Evolutionary conservation across 2,888 invertebrate species (phyloP).

Genomic region (Zaprionus bogoriensis): DNA sequence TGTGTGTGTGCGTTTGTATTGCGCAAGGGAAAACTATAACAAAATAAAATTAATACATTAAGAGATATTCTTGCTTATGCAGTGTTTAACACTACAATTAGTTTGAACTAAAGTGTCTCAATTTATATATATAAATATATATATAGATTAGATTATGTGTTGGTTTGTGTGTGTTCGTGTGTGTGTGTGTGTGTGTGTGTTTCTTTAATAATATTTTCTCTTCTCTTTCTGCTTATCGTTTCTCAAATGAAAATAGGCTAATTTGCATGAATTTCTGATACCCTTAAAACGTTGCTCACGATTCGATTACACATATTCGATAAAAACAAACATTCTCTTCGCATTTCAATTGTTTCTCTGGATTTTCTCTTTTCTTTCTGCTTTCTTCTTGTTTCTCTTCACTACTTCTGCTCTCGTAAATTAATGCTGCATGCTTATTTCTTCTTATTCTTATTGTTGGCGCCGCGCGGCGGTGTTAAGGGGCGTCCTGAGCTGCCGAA

Average conservation of each 20-base stretch:
- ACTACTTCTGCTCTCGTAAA: constrained; percentile 26
- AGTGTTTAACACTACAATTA: constrained; percentile 72
- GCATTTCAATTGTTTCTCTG: constrained; percentile 37
- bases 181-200: constrained; percentile 13
- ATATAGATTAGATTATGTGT: background rate
- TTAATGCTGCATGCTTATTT: constrained; percentile 86
- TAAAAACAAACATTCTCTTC: constrained; percentile 59
- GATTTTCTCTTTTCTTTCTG: background rate
- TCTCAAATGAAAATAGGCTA: constrained; percentile 61
- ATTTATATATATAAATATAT: constrained; percentile 34
- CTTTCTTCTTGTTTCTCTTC: constrained; percentile 39
- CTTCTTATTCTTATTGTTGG: constrained; percentile 96
- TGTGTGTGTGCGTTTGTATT: constrained; percentile 29
- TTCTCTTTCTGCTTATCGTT: constrained; percentile 18
- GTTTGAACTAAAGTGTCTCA: constrained; percentile 74
- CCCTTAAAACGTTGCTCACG: constrained; percentile 69
- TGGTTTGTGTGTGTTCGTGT: constrained; percentile 32
- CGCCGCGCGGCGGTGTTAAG: constrained; percentile 97
- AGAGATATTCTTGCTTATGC: constrained; percentile 71
- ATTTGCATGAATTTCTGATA: constrained; percentile 58
- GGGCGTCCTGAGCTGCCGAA: constrained; percentile 97
- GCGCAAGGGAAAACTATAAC: constrained; percentile 63
- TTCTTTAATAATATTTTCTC: constrained; percentile 16
- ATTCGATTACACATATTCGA: constrained; percentile 74
- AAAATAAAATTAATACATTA: constrained; percentile 71